A percentile compares a stretch with the other conserved stretches of the same genome.
These are phyloP conservation scores for Icerya purchasi DNA, from an alignment of 2,888 invertebrate genomes.

Conservation along the genomic window DNA sequence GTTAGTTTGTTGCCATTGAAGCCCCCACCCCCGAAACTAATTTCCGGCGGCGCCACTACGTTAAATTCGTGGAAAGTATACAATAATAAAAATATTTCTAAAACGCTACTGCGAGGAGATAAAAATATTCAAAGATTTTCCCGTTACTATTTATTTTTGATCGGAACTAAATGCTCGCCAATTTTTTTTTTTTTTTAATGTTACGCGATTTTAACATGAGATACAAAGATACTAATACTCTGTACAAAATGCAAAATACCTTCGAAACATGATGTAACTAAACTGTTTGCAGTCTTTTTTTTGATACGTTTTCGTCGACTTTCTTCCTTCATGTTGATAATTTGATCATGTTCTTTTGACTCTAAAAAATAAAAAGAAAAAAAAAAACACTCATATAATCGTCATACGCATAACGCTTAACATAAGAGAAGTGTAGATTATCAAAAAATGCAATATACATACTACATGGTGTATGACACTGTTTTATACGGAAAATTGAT, in stretches of 20 bases:
- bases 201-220: not conserved
- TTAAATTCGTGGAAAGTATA: no score
- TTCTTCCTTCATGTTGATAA: constrained; percentile 50
- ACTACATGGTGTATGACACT: not conserved
- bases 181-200: not conserved
- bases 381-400: no score
- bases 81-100: no score
- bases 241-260: constrained; percentile 26
- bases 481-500: not conserved
- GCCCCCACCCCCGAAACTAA: no score
- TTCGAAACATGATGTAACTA: constrained; percentile 78
- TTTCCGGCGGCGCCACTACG: no score
- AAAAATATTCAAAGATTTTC: no score
- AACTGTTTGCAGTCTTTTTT: constrained; percentile 73
- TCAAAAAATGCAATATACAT: no score
- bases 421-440: no score
- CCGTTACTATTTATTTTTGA: no score
- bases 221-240: not conserved
- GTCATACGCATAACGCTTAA: no score
- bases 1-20: no score
- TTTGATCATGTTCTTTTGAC: constrained; percentile 2
- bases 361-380: not conserved
- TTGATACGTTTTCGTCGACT: constrained; percentile 68
- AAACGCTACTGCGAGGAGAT: no score
- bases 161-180: not conserved